These are phyloP conservation scores for Centropristis striata DNA, from an alignment of 2,113 vertebrate species.

Conservation along the genomic window DNA sequence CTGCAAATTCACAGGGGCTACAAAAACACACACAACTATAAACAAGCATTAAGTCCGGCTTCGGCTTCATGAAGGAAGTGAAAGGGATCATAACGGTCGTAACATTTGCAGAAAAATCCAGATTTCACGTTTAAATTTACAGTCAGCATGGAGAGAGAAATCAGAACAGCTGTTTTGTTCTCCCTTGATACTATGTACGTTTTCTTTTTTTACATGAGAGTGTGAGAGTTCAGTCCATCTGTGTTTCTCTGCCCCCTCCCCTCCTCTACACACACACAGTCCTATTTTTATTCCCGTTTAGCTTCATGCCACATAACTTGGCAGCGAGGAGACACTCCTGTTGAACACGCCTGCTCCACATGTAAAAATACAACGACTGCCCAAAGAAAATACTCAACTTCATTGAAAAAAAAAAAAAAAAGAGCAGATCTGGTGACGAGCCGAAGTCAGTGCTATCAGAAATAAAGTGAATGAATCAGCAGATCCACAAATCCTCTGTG, in stretches of 20 bases:
- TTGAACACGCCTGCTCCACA: conserved; percentile 78
- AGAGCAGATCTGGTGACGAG: conserved; percentile 54
- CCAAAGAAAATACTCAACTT: conserved; percentile 81
- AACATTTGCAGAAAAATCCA: conserved; percentile 40
- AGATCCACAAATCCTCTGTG: conserved; percentile 44
- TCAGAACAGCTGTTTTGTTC: conserved; percentile 64
- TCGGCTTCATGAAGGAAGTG: conserved; percentile 40
- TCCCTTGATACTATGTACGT: conserved; percentile 33
- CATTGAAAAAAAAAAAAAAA: conserved; percentile 40
- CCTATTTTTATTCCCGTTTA: conserved; percentile 86
- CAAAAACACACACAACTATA: conserved; percentile 52
- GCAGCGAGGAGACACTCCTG: conserved; percentile 73
- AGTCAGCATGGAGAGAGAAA: conserved; percentile 38
- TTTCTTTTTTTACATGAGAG: conserved; percentile 35
- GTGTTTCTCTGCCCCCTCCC: conserved; percentile 52
- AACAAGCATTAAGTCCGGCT: conserved; percentile 49
- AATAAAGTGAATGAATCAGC: conserved; percentile 48
- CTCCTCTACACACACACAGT: conserved; percentile 44
- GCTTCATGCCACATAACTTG: conserved; percentile 84
- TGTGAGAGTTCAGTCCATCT: conserved; percentile 53
- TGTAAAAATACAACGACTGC: conserved; percentile 81
- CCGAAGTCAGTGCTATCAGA: conserved; percentile 59
- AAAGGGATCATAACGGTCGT: conserved; percentile 51
- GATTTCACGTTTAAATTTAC: conserved; percentile 28
- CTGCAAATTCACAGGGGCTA: conserved; percentile 47